Base-by-base conservation (phyloP, 2,113 vertebrate genomes). In the Gasterosteus nipponicus region DNA sequence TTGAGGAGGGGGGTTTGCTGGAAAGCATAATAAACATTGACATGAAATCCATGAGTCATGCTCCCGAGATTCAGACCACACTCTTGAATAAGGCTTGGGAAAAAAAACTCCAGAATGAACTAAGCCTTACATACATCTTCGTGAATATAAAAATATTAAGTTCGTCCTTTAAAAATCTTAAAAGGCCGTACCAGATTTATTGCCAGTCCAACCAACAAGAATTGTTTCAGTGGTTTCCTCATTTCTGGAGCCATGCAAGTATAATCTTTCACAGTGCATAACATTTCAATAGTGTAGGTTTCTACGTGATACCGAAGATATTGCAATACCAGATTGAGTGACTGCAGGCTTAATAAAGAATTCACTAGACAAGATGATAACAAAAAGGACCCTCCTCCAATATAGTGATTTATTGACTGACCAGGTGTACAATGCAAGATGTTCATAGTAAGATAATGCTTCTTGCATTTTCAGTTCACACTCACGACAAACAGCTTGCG, bases 331-430 rank as follows among this genome's bases (percentile, higher is more conserved):
- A 41, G 33, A 75, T 70, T 69, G 41, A 78, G 38, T 66, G 29
- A 78, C n/a, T 44, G 47, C n/a, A 65, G 22, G 26, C 51, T 29
- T 51, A 57, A 72, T 29, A 57, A 61, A 75, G 49, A 59, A 22
- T 33, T 4, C 8, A 33, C 26, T 39, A 26, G 15, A 53, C 16
- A 4, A 22, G 11, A 41, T 15, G n/a, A 68, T 49, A 66, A 16
- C n/a, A 73, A 51, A 68, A 71, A 44, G 2, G 3, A 59, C 74
- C 35, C 64, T 72, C 53, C 31, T 65, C 46, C 41, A 51, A 73
- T 10, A 51, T 51, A 56, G 22, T 26, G 18, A 9, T 47, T 62
- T 64, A 56, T 31, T 39, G 29, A 62, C 22, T 22, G 57, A 15
- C 29, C 38, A 60, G 29, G 15, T 19, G 33, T 15, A 22, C 47